Evolutionary conservation across 2,888 invertebrate species (phyloP), one percentile per base, ranked within the genome.

Genomic region (Steinernema hermaphroditum): DNA sequence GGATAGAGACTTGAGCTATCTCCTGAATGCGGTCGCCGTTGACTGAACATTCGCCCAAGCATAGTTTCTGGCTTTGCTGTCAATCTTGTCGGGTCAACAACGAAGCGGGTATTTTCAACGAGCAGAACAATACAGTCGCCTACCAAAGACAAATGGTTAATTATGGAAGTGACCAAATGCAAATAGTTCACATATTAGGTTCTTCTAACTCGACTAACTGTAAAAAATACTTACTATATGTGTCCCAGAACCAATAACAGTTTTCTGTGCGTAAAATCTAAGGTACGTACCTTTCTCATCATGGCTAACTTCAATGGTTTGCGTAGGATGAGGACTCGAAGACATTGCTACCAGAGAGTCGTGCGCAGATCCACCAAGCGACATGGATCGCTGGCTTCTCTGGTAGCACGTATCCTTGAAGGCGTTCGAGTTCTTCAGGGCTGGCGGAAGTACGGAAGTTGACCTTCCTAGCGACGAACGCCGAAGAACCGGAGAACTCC

Each of bases 1-100:
- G 44, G 44, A 37, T 69, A 46, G 2, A 41, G 19, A 50, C 91
- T 82, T 29, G 86, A 86, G 75, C 71, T 24, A 16, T 57, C 57
- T 32, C 32, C 37, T 19, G 49, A 69, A 19, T 44, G 32, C 27
- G 68, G 32, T 27, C 46, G 57, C 27, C 37, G 14, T 22, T 49
- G 49, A 19, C 27, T 37, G 72, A 85, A 85, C 85, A 85, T 85
- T 6, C 85, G 76, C 16, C 97, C 98, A 41, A 99, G 89, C 96
- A 98, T 96, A 0, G 98, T 98, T 87, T 97, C 96, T 0, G 97
- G 96, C 88, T 96, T 94, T 1, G 93, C 93, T 12, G 93, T 92
- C 86, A 98, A 94, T 76, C 96, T 50, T 37, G 76, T 68, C 16
- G 79, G 79, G 46, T 79, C 77, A 24, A 79, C 80, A 49, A 96